These are phyloP conservation scores for Sebastes minor DNA, from an alignment of 2,797 vertebrate species.

Conservation along the genomic window DNA sequence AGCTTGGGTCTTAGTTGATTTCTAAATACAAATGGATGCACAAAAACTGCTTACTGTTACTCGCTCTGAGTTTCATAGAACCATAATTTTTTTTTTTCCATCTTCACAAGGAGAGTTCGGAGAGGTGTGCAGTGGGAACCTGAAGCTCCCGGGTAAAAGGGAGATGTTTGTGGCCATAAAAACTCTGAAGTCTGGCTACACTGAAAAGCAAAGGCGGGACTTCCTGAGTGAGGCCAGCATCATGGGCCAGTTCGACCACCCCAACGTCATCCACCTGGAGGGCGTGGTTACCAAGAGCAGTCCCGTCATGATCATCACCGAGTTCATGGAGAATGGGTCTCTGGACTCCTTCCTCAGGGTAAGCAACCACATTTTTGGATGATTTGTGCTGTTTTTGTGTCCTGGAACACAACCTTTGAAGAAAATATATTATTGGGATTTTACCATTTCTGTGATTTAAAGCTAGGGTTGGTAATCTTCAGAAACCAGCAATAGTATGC, in stretches of 20 bases:
- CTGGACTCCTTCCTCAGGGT: conserved; percentile 97
- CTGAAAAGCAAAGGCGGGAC: conserved; percentile 95
- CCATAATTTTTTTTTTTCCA: not conserved
- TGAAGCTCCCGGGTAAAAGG: conserved; percentile 96
- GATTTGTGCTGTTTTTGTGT: not conserved
- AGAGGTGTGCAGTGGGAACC: conserved; percentile 96
- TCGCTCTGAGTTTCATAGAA: not conserved
- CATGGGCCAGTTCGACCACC: conserved; percentile 99
- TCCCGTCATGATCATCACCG: conserved; percentile 97
- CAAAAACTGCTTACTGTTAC: not conserved
- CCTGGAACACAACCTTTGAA: not conserved
- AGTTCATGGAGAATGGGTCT: conserved; percentile 99
- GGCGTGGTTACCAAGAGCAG: conserved; percentile 98
- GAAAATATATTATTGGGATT: not conserved
- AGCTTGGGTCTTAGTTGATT: conserved; percentile 15
- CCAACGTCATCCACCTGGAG: conserved; percentile 97
- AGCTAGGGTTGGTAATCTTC: no score
- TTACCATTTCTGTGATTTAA: not conserved
- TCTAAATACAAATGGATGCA: conserved; percentile 24
- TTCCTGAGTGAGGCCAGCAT: conserved; percentile 98
- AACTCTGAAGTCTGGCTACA: conserved; percentile 96
- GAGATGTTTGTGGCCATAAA: conserved; percentile 99
- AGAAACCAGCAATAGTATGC: no score
- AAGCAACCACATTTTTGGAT: conserved; percentile 28
- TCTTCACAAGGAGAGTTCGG: conserved; percentile 93